Percentiles rank a stretch among this genome's conserved stretches.
Conservation (phyloP, 2,113 vertebrate species). For the Coracopsis vasa region DNA sequence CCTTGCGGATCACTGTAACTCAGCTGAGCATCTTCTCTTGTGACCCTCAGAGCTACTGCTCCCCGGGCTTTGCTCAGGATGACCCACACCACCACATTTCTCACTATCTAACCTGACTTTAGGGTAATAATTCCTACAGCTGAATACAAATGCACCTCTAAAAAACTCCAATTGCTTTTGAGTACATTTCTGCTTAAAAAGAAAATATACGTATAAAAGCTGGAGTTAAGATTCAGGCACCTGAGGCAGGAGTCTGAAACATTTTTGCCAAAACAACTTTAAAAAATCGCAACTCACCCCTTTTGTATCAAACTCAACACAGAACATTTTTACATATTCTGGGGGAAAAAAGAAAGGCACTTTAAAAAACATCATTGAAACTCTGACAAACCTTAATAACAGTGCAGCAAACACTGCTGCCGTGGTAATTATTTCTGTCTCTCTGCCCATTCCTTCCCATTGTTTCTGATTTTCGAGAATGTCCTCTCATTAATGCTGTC, state of each 20-base stretch:
- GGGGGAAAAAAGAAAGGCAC: not conserved
- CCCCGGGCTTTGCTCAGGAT: not conserved
- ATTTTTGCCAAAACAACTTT: not conserved
- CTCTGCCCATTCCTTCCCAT: conserved; percentile 54
- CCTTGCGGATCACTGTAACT: not conserved
- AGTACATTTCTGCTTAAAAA: not conserved
- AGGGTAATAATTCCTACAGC: not conserved
- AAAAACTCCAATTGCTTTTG: not conserved
- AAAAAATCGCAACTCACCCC: not conserved
- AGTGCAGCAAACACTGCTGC: conserved; percentile 42
- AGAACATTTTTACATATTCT: not conserved
- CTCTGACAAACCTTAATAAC: conserved; percentile 60
- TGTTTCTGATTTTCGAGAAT: conserved; percentile 56
- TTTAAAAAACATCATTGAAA: conserved; percentile 21
- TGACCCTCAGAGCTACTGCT: not conserved
- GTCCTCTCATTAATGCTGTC: conserved; percentile 47
- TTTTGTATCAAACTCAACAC: not conserved
- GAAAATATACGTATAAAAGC: not conserved
- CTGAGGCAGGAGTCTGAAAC: not conserved
- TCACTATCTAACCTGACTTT: not conserved
- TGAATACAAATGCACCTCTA: not conserved
- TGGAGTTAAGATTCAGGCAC: not conserved
- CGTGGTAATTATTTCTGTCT: conserved; percentile 49
- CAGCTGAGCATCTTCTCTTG: not conserved
- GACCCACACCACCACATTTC: not conserved